Evolutionary conservation across 2,797 vertebrate genomes (phyloP), one percentile per base, ranked within the genome.

Genomic region (Alcedo atthis): DNA sequence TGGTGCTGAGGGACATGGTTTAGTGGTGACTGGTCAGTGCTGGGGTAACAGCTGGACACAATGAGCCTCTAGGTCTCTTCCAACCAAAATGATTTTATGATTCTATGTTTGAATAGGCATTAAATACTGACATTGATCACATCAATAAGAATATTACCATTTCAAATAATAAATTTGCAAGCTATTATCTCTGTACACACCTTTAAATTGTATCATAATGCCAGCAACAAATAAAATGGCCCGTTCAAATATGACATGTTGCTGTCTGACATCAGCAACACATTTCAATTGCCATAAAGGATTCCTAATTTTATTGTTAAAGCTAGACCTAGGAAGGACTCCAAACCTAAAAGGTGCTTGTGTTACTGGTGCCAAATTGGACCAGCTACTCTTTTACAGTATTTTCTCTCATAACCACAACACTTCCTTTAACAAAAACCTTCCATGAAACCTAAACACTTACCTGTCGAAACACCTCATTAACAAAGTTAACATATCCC

Each of bases 401-500:
- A 5, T 5, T 15, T 46, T 43, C 5, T 45, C 67, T 7, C 42
- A 3, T 17, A n/a, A 15, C 22, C 8, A 20, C 1, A 4, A 12
- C 3, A 0, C 3, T 45, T 22, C 54, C 68, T 30, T 30, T 20
- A 51, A 20, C 11, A 14, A 49, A 12, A 15, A 15, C 1, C 17
- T 1, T 6, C 25, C 28, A 8, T 17, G 35, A 18, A 26, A 42
- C 15, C n/a, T 1, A 35, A 5, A n/a, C 43, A 58, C 94, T 91
- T 63, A 99, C 99, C 98, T 99, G 99, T 58, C 98, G 98, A 97
- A 99, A 99, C 92, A 99, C 98, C 97, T 99, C 99, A 17, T 99
- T 99, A 95, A 99, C 98, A n/a, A 99, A 99, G 96, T 99, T 99
- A 85, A 99, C 97, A 26, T 99, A 99, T 88, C 99, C 99, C 4